Base-by-base conservation (phyloP, 2,113 vertebrate species). In the Gavia stellata region DNA sequence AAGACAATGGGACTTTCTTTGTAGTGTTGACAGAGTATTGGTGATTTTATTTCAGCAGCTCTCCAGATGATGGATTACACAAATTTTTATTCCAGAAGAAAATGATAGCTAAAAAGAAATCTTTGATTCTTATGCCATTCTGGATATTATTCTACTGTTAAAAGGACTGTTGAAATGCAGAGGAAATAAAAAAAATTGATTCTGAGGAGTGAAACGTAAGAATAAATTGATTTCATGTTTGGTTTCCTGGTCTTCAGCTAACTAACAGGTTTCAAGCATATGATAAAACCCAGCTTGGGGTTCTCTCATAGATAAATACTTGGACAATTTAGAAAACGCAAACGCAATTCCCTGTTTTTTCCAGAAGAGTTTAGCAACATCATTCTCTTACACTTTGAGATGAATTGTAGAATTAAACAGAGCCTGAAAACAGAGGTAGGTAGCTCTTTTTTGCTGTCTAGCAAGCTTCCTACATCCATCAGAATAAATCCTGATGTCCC, bases 51-150 rank as follows among this genome's bases (percentile, higher is more conserved):
- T 98, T 97, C 97, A 97, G 96, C 94, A 95, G 92, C 97, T 98
- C 97, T 98, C 83, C 74, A 91, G 71, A 91, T 98, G 98, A 98
- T 96, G 94, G 93, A 98, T 98, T 92, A 96, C 50, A 72, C 18
- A 75, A 77, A 97, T 98, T 97, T 98, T 98, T 98, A 98, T 96
- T 98, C 88, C 80, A 96, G 97, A 96, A 93, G 97, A 97, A 98
- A 97, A 97, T 92, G 90, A 96, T 92, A 93, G 96, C 93, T 86
- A 96, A 94, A 97, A 94, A 90, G 94, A 97, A 95, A 88, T 65
- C 68, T 94, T 96, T 94, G 81, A 90, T 91, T 93, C 61, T 91
- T 74, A 44, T 82, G 88, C 77, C 67, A 50, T 81, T 94, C n/a
- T 94, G 62, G 58, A 84, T 92, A 94, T 83, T 92, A 83, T 87